Evolutionary conservation across 2,888 invertebrate genomes (phyloP).

Genomic region (Tanytarsus gracilentus): DNA sequence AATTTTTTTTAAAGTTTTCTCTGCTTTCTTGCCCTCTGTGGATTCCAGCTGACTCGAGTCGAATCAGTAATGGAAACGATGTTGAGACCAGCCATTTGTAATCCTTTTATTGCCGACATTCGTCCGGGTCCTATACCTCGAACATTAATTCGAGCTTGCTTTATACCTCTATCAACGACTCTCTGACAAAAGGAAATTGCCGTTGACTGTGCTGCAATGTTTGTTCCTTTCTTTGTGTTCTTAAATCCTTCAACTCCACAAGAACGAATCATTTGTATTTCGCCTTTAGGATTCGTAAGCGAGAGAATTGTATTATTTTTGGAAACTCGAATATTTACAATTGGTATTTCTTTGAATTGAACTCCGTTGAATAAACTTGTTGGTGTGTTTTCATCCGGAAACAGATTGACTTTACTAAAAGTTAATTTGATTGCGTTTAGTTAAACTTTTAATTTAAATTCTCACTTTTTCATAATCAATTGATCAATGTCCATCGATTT

Average conservation of each 20-base stretch:
- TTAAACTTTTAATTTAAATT: not conserved
- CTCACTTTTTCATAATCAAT: conserved; percentile 50
- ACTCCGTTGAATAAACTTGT: conserved; percentile 63
- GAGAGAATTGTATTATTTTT: conserved; percentile 82
- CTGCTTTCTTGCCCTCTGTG: conserved; percentile 74
- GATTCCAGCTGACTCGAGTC: conserved; percentile 75
- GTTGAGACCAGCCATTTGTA: conserved; percentile 83
- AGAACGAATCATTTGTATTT: conserved; percentile 54
- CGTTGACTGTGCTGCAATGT: conserved; percentile 92
- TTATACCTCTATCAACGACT: conserved; percentile 62
- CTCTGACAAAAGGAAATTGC: conserved; percentile 67
- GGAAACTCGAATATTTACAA: conserved; percentile 72
- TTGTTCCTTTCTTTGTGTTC: conserved; percentile 90
- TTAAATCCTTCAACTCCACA: conserved; percentile 92
- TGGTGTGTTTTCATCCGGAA: conserved; percentile 66
- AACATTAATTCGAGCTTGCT: conserved; percentile 66
- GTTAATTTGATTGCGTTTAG: conserved; percentile 26
- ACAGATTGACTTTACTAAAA: conserved; percentile 58
- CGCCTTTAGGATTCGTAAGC: conserved; percentile 57
- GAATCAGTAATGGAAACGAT: conserved; percentile 89
- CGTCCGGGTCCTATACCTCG: conserved; percentile 83
- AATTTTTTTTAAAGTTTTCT: conserved; percentile 58
- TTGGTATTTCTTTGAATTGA: conserved; percentile 68
- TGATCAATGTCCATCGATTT: conserved; percentile 60
- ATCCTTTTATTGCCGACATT: conserved; percentile 85